Conservation (phyloP, 2,888 invertebrate genomes). For the Phytoseiulus persimilis region DNA sequence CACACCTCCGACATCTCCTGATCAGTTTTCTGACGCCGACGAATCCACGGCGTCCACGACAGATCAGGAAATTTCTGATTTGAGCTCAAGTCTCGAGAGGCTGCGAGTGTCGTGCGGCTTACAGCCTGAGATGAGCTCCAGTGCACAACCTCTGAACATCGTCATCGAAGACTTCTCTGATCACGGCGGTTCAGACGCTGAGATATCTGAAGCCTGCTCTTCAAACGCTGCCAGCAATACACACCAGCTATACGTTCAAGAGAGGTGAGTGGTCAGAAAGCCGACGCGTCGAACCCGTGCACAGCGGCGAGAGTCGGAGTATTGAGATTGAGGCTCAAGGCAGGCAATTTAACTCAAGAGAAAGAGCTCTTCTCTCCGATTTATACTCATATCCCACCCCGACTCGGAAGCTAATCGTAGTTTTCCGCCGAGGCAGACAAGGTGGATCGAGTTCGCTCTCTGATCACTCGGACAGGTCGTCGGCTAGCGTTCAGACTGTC, state of each 20-base stretch:
- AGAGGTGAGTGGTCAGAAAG: background rate
- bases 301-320: no score
- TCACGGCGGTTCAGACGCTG: slow-evolving; percentile 24
- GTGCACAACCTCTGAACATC: slow-evolving; percentile 29
- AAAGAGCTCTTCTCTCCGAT: no score
- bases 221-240: slow-evolving; percentile 22
- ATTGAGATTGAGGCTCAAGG: no score
- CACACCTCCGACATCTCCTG: slow-evolving; percentile 29
- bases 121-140: background rate
- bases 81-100: slow-evolving; percentile 37
- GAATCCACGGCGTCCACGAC: slow-evolving; percentile 23
- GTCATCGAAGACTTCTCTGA: slow-evolving; percentile 35
- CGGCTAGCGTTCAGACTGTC: slow-evolving; percentile 13
- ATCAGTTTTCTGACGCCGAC: slow-evolving; percentile 35
- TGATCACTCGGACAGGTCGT: slow-evolving; percentile 35
- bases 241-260: slow-evolving; percentile 26
- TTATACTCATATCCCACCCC: no score
- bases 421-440: background rate
- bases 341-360: no score
- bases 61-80: slow-evolving; percentile 32
- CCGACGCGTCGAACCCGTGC: background rate
- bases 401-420: no score
- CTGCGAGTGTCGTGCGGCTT: slow-evolving; percentile 22
- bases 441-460: slow-evolving; percentile 29
- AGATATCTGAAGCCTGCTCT: slow-evolving; percentile 35